Base-by-base conservation (phyloP, 2,797 vertebrate genomes). In the Heliangelus exortis region DNA sequence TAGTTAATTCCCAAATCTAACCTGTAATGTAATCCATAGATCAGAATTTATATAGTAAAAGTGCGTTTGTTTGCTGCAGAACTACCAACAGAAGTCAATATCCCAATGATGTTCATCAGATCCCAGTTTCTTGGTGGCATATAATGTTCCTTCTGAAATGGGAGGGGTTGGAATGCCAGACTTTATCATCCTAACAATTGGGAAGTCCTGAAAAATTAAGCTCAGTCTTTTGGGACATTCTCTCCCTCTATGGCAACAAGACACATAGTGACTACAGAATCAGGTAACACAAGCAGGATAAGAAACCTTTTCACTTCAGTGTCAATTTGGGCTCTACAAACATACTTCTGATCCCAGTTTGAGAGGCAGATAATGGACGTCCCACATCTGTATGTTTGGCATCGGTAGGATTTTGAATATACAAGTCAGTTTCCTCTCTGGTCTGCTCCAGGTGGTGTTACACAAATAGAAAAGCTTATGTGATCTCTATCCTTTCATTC, bases 141-240 rank as follows among this genome's bases (percentile, higher is more conserved):
- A 31, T 28, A 50, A 78, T 13, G 7, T 54, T n/a, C 36, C 28
- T 4, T 41, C 47, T 69, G 51, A 88, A 84, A 65, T 29, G 16
- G 34, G 18, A 71, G 16, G 9, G 10, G 7, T 1, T 81, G 50
- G 22, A 73, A 82, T 22, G 54, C 5, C 25, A 66, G 20, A 39
- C 9, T 51, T 79, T 31, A 33, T 68, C 0, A 0, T 86, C 28
- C 36, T 63, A 25, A 45, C n/a, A 2, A 8, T 6, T 11, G 8
- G 6, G 15, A 74, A 13, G 65, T 29, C 26, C 26, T 73, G 26
- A 33, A 82, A 21, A 84, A 67, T 33, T 48, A 63, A 89, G n/a
- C 2, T 51, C 7, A 3, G 10, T 33, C 23, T 10, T 41, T 67
- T 47, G 33, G 33, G 48, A 61, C 6, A 5, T 6, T 48, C 85